Conservation (phyloP, 2,888 invertebrate genomes). For the Drosophila seclusa region DNA sequence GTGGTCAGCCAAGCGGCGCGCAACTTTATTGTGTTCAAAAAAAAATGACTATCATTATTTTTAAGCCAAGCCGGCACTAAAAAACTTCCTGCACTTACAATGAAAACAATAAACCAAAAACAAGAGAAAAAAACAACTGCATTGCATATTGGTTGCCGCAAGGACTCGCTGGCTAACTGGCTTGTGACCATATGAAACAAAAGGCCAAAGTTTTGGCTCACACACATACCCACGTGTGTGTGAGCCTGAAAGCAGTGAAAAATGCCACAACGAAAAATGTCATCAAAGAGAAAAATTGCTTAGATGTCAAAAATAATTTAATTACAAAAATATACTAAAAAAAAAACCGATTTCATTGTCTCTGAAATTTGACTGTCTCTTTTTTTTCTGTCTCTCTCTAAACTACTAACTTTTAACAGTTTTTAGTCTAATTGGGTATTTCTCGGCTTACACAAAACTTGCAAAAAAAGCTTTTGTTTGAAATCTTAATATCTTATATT, state of each 20-base stretch:
- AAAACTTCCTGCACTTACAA: slow-evolving; percentile 23
- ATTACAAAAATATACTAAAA: neutral
- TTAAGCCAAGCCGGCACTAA: slow-evolving; percentile 35
- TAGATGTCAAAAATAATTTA: slow-evolving; percentile 3
- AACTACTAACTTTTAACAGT: neutral
- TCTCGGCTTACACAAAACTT: neutral
- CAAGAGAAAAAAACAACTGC: slow-evolving; percentile 28
- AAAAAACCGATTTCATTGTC: neutral
- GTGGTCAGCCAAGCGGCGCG: slow-evolving; percentile 49
- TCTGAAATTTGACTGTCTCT: neutral
- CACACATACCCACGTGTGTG: neutral
- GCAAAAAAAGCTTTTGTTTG: neutral
- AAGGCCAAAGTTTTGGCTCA: slow-evolving; percentile 19
- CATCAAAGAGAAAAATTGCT: slow-evolving; percentile 7
- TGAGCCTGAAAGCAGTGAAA: slow-evolving; percentile 22
- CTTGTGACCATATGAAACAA: slow-evolving; percentile 37
- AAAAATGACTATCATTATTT: slow-evolving; percentile 70
- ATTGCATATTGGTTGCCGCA: slow-evolving; percentile 43
- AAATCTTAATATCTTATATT: neutral
- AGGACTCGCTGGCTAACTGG: slow-evolving; percentile 21
- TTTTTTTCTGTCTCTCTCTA: neutral
- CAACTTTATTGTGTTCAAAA: slow-evolving; percentile 60
- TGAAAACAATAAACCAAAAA: slow-evolving; percentile 1
- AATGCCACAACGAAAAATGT: slow-evolving; percentile 8
- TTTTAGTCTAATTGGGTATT: neutral